phyloP scores from a whole-genome alignment of 2,113 vertebrate genomes.

The Hassar affinis region DNA sequence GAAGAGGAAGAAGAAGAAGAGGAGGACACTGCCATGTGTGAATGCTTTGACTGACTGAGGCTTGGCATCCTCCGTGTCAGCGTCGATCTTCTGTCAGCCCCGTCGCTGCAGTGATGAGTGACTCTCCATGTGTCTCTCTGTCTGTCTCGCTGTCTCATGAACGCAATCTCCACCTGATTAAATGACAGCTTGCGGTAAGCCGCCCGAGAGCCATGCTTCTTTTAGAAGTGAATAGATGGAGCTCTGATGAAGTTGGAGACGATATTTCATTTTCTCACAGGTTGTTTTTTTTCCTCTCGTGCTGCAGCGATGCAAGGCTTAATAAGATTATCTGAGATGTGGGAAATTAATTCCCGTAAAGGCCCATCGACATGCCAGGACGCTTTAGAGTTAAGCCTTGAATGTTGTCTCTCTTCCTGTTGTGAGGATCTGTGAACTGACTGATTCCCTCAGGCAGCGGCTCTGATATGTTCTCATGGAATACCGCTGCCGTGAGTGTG shows the following conservation, averaged over 20 bases:
- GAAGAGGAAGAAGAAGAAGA: slow-evolving; percentile 24
- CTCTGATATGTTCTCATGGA: slow-evolving; percentile 64
- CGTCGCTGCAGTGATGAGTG: slow-evolving; percentile 46
- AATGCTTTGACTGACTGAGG: slow-evolving; percentile 46
- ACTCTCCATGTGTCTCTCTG: slow-evolving; percentile 42
- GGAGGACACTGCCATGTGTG: slow-evolving; percentile 26
- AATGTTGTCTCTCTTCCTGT: neutral
- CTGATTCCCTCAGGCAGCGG: slow-evolving; percentile 60
- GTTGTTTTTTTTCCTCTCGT: neutral
- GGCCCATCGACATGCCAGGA: neutral
- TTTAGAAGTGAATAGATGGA: slow-evolving; percentile 43
- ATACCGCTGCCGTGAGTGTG: slow-evolving; percentile 65
- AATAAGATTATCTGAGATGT: slow-evolving; percentile 16
- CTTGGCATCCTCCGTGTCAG: slow-evolving; percentile 39
- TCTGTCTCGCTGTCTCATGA: slow-evolving; percentile 27
- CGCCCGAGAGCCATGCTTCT: slow-evolving; percentile 21
- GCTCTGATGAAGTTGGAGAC: slow-evolving; percentile 17
- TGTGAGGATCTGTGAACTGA: slow-evolving; percentile 36
- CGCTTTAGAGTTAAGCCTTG: neutral
- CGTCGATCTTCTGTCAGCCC: slow-evolving; percentile 43
- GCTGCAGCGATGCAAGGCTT: neutral
- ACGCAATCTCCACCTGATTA: slow-evolving; percentile 23
- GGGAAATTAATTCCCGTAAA: slow-evolving; percentile 6
- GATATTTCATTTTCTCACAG: neutral
- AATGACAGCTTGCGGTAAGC: slow-evolving; percentile 52